phyloP scores from a whole-genome alignment of 2,113 vertebrate species.

The Indri indri region DNA sequence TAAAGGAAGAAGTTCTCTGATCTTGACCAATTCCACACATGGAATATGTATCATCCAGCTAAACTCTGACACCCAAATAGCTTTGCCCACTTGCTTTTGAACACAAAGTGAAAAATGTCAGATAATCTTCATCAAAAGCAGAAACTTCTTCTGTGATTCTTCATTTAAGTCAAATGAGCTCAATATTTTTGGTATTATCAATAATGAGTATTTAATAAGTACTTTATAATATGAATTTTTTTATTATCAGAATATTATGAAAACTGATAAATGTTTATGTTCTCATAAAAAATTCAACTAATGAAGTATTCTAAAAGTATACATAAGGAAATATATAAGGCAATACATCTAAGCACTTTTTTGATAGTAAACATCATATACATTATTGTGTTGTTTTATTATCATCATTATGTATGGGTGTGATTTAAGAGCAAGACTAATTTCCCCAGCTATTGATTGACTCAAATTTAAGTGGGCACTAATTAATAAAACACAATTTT shows the following conservation, averaged over 20 bases:
- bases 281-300: neutral
- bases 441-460: neutral
- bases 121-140: neutral
- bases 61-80: neutral
- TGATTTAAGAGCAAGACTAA: constrained; percentile 41
- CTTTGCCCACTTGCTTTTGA: neutral
- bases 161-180: constrained; percentile 5
- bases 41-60: constrained; percentile 1
- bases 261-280: constrained; percentile 1
- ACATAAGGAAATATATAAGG: neutral
- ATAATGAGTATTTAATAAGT: neutral
- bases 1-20: constrained; percentile 32
- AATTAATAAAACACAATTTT: constrained; percentile 52
- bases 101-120: neutral
- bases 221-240: constrained; percentile 2
- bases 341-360: constrained; percentile 9
- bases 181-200: neutral
- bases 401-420: neutral
- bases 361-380: neutral
- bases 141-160: neutral
- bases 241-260: constrained; percentile 1
- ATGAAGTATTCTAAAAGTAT: neutral
- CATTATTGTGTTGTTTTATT: neutral
- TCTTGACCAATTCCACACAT: constrained; percentile 28
- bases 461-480: constrained; percentile 48